phyloP scores from a whole-genome alignment of 2,888 invertebrate species.

The Acanthosepion lycidas region DNA sequence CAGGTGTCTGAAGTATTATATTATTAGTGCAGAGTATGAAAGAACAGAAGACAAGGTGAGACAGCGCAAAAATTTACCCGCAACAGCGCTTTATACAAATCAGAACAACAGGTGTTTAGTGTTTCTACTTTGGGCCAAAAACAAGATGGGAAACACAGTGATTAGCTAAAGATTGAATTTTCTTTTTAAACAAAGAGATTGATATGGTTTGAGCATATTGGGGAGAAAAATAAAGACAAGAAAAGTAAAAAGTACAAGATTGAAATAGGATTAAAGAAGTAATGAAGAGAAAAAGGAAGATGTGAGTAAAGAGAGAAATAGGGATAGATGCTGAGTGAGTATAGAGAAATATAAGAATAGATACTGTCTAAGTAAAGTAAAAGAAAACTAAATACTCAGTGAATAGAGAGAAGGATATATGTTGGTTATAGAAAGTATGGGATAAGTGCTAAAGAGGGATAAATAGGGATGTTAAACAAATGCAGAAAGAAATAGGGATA shows the following conservation, averaged over 20 bases:
- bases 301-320: neutral
- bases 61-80: neutral
- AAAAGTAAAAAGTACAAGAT: too few relatives aligned
- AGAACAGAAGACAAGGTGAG: neutral
- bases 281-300: neutral
- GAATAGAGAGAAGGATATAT: too few relatives aligned
- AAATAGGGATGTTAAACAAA: too few relatives aligned
- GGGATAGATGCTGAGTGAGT: neutral
- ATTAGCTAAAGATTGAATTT: neutral
- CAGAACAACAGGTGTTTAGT: neutral
- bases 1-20: neutral
- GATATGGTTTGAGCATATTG: neutral
- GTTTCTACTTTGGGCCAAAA: neutral
- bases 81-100: neutral
- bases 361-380: too few relatives aligned
- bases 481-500: neutral
- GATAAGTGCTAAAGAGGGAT: too few relatives aligned
- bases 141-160: neutral
- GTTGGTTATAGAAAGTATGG: too few relatives aligned
- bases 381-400: too few relatives aligned
- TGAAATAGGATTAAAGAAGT: too few relatives aligned
- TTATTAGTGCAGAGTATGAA: neutral
- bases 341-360: neutral
- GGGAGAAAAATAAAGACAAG: too few relatives aligned
- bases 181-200: neutral